Evolutionary conservation across 2,113 vertebrate species (phyloP), one percentile per base, ranked within the genome.

Genomic region (Plecturocebus donacophilus): DNA sequence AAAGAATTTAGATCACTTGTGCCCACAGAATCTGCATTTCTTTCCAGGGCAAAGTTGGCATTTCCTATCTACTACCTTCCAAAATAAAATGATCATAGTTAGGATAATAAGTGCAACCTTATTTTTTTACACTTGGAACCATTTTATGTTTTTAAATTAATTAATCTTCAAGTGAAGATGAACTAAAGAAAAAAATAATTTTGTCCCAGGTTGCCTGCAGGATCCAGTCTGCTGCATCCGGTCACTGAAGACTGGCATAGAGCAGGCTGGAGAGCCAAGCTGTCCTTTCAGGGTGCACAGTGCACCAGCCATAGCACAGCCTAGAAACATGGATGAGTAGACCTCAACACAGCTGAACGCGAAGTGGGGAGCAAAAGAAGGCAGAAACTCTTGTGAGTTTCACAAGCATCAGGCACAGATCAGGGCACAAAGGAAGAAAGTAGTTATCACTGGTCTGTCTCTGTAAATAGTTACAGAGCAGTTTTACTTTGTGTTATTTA

Each of bases 1-100:
- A 79, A n/a, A 90, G 47, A 87, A 20, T 85, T 47, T 20, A 70
- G 45, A 11, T 21, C 20, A 47, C 42, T 84, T 42, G 23, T 54
- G 64, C 25, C 52, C 71, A 35, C 32, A 91, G 17, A 76, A 81
- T 45, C 71, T 27, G 30, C 38, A 54, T 68, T 89, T 94, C 17
- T 61, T 96, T 88, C 19, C 21, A 88, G 27, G 30, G 12, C 3
- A 52, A 90, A 87, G 35, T 82, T 47, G 21, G 35, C 14, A 76
- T 92, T 94, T 95, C n/a, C 76, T 89, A 11, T 77, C 30, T 81
- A 71, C n/a, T 85, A 61, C n/a, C n/a, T 47, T 73, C 64, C 92
- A 80, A 92, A 77, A 66, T 90, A 87, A 96, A 95, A 23, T 49
- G 82, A 88, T 76, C 64, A 54, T 76, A 80, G 49, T 87, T 94